Evolutionary conservation across 2,113 vertebrate genomes (phyloP).

Genomic region (Apodemus speciosus): DNA sequence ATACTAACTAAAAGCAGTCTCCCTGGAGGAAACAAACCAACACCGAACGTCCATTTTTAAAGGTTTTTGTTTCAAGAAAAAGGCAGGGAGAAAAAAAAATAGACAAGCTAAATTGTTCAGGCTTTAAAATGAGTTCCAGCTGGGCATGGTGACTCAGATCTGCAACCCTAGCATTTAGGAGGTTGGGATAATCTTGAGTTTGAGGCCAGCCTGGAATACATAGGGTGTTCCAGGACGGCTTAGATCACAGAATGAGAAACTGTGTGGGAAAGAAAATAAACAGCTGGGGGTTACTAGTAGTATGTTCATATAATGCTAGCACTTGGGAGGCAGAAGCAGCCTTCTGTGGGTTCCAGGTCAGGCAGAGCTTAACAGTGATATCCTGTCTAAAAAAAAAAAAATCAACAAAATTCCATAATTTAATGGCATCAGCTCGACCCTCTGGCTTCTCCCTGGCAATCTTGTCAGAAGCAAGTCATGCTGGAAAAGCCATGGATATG

Average conservation of each 20-base stretch:
- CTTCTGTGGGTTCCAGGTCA: not conserved
- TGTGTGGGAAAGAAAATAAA: not conserved
- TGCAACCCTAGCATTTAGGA: not conserved
- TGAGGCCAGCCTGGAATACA: not conserved
- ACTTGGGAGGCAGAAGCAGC: not conserved
- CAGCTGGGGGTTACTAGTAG: not conserved
- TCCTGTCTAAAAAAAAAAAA: not conserved
- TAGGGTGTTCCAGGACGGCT: not conserved
- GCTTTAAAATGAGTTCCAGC: not conserved
- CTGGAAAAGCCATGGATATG: not conserved
- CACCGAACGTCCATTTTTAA: not conserved
- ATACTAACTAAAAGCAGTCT: not conserved
- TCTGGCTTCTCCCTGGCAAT: not conserved
- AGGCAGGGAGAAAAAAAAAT: not conserved
- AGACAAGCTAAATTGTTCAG: not conserved
- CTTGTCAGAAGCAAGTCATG: not conserved
- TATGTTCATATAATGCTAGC: not conserved
- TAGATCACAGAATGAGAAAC: not conserved
- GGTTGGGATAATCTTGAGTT: not conserved
- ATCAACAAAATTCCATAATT: not conserved
- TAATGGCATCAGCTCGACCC: not conserved
- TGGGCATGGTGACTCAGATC: not conserved
- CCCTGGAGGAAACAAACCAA: not conserved
- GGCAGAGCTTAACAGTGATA: not conserved
- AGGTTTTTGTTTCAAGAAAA: not conserved